These are phyloP conservation scores for Chloroceryle inda DNA, from an alignment of 2,797 vertebrate genomes.

Conservation along the genomic window DNA sequence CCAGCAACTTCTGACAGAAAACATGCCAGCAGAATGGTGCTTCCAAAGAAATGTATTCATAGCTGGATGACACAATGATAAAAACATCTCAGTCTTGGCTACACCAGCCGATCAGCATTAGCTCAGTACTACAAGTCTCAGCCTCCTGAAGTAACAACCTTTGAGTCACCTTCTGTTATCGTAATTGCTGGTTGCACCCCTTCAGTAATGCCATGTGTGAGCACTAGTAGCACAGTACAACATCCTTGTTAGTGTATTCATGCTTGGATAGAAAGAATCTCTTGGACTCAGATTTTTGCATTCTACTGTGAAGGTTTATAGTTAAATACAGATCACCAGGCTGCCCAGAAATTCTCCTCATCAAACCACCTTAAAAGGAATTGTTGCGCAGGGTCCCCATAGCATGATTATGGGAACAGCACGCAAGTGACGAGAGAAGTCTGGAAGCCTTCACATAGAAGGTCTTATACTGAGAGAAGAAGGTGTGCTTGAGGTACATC, in stretches of 20 bases:
- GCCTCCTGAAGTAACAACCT: background rate
- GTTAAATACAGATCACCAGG: background rate
- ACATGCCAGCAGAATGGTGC: background rate
- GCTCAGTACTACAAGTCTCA: background rate
- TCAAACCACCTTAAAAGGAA: background rate
- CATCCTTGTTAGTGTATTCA: background rate
- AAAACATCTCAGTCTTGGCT: slow-evolving; percentile 42
- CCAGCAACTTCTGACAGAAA: slow-evolving; percentile 57
- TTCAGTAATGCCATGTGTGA: background rate
- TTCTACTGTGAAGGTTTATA: background rate
- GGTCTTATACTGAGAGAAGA: background rate
- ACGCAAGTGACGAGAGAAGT: background rate
- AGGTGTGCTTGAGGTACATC: background rate
- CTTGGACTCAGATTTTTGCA: background rate
- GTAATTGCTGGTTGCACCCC: background rate
- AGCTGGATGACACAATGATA: slow-evolving; percentile 32
- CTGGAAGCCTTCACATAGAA: background rate
- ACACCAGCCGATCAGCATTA: background rate
- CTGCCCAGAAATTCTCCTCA: background rate
- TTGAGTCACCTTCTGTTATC: background rate
- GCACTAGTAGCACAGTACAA: background rate
- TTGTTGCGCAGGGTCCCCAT: background rate
- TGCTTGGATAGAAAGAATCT: background rate
- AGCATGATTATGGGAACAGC: background rate
- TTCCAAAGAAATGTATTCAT: slow-evolving; percentile 27